Evolutionary conservation across 1,140 invertebrate genomes (phyloP).

Genomic region (Meloidogyne hapla): DNA sequence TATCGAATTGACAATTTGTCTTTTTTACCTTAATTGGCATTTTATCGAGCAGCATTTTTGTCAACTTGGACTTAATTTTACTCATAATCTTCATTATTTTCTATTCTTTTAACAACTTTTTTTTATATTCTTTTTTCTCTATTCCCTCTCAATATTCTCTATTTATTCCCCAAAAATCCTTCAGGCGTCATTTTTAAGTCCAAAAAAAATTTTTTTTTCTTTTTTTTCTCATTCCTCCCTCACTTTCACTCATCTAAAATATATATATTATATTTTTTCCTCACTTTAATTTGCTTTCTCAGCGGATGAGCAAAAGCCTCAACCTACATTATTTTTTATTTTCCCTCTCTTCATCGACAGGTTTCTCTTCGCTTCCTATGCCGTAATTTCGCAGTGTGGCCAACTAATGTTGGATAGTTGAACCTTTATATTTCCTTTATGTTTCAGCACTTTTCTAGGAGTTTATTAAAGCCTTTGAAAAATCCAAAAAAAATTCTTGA

Average conservation of each 20-base stretch:
- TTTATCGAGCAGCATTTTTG: not conserved
- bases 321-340: not conserved
- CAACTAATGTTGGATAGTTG: not conserved
- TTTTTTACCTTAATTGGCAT: not conserved
- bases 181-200: not conserved
- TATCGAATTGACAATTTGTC: not conserved
- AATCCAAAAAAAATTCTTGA: no score
- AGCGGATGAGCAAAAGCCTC: not conserved
- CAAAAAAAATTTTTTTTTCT: not conserved
- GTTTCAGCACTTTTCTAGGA: no score
- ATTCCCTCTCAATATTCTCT: not conserved
- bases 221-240: not conserved
- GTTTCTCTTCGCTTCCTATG: not conserved
- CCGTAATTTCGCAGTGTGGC: not conserved
- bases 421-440: no score
- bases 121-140: not conserved
- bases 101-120: not conserved
- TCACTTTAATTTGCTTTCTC: not conserved
- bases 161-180: not conserved
- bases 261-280: not conserved
- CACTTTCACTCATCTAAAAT: not conserved
- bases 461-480: no score
- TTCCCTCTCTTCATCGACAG: not conserved
- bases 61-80: not conserved
- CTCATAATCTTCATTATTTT: not conserved